Percentiles rank a stretch among this genome's conserved stretches.
phyloP scores from a whole-genome alignment of 2,797 vertebrate genomes.

The Ataeniobius toweri region DNA sequence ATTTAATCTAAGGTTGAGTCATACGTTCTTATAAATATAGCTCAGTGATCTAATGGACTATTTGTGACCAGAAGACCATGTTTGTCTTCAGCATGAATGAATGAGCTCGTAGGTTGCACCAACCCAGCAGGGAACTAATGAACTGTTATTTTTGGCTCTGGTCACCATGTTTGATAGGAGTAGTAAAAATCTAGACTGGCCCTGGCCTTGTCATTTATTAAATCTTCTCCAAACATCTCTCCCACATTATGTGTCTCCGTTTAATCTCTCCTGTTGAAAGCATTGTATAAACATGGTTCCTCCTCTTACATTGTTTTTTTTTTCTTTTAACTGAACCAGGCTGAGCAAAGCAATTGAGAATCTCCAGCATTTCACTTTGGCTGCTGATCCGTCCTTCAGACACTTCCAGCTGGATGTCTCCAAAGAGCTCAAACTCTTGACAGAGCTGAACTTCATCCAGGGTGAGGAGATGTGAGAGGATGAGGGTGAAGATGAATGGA shows the following conservation, averaged over 20 bases:
- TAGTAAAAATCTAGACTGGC: background rate
- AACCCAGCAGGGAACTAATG: background rate
- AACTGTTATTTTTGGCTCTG: background rate
- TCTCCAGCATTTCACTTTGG: slow-evolving; percentile 89
- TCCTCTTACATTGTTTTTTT: background rate
- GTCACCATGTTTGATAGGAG: background rate
- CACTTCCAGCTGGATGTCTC: slow-evolving; percentile 94
- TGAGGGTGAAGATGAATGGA: background rate
- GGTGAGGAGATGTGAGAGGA: slow-evolving; percentile 72
- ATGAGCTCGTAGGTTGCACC: background rate
- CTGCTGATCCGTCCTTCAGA: slow-evolving; percentile 89
- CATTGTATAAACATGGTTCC: slow-evolving; percentile 15
- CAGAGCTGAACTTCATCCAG: slow-evolving; percentile 89
- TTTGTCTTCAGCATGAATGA: background rate
- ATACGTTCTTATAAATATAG: background rate
- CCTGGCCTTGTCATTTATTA: background rate
- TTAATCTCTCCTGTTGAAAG: slow-evolving; percentile 4
- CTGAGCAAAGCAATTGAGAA: slow-evolving; percentile 88
- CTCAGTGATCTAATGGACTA: background rate
- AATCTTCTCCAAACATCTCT: slow-evolving; percentile 7
- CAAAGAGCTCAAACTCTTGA: slow-evolving; percentile 92
- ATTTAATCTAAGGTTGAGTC: background rate
- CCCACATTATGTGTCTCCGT: background rate
- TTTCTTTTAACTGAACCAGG: slow-evolving; percentile 65
- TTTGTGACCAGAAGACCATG: background rate